A percentile compares a stretch with the other conserved stretches of the same genome.
Conservation (phyloP, 2,888 invertebrate genomes). For the Caenorhabditis japonica region DNA sequence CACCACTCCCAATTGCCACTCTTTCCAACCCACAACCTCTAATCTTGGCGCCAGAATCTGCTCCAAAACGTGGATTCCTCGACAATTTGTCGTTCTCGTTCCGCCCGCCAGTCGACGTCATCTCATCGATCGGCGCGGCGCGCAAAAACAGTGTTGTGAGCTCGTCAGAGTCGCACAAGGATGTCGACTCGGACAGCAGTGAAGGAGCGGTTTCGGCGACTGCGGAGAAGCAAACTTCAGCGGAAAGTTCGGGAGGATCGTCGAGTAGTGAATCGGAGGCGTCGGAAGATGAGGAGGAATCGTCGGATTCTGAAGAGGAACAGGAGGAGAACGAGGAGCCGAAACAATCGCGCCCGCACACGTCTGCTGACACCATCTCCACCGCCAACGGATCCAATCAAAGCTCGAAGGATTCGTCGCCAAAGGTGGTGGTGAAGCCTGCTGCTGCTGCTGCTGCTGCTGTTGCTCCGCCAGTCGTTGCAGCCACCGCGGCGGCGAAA, state of each 20-base stretch:
- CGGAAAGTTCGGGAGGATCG: constrained; percentile 7
- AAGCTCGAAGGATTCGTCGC: constrained; percentile 46
- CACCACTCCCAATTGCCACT: constrained; percentile 8
- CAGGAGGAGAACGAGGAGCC: constrained; percentile 4
- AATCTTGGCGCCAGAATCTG: constrained; percentile 3
- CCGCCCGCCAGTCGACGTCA: constrained; percentile 31
- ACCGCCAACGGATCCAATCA: constrained; percentile 28
- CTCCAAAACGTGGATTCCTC: constrained; percentile 39
- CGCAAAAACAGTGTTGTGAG: constrained; percentile 3
- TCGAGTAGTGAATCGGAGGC: neutral
- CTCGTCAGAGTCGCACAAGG: neutral
- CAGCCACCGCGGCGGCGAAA: constrained; percentile 1
- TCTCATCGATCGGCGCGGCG: constrained; percentile 1
- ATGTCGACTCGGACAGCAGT: constrained; percentile 8
- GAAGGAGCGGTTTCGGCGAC: neutral
- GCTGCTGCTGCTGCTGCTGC: neutral
- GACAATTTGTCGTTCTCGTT: constrained; percentile 40
- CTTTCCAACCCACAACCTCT: constrained; percentile 28
- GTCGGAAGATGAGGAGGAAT: neutral
- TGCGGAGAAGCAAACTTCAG: constrained; percentile 1
- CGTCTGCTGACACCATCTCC: constrained; percentile 49
- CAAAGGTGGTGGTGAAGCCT: too few relatives aligned
- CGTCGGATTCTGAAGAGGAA: constrained; percentile 12
- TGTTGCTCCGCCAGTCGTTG: neutral
- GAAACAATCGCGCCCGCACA: constrained; percentile 44